These are phyloP conservation scores for Phaenicophaeus curvirostris DNA, from an alignment of 2,797 vertebrate species.

Conservation along the genomic window DNA sequence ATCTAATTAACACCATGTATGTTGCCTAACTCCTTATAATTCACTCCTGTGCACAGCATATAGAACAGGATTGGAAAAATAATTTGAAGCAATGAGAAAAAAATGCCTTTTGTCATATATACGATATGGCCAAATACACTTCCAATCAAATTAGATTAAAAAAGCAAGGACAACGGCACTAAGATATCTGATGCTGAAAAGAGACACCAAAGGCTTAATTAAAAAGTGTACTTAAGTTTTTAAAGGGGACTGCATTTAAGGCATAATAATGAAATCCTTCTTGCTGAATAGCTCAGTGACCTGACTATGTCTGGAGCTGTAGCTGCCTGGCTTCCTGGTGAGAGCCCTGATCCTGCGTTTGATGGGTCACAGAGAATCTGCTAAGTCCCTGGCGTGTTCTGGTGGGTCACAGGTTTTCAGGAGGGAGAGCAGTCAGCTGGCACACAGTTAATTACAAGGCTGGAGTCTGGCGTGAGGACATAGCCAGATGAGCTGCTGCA, in stretches of 20 bases:
- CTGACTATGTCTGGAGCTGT: neutral
- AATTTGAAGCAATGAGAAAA: constrained; percentile 66
- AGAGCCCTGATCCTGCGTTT: neutral
- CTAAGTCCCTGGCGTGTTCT: neutral
- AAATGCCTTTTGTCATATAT: constrained; percentile 38
- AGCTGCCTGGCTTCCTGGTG: neutral
- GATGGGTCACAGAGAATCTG: neutral
- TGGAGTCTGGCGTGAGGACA: neutral
- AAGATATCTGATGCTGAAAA: constrained; percentile 39
- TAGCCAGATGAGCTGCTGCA: neutral
- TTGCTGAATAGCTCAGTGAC: neutral
- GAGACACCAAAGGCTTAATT: constrained; percentile 62
- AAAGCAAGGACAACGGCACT: constrained; percentile 20
- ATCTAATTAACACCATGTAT: constrained; percentile 75
- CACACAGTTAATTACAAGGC: constrained; percentile 9
- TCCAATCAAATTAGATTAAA: constrained; percentile 45
- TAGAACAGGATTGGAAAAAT: constrained; percentile 69
- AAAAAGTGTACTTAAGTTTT: constrained; percentile 42
- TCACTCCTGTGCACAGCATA: constrained; percentile 55
- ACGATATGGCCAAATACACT: constrained; percentile 39
- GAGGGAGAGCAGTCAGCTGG: neutral
- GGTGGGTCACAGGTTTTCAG: neutral
- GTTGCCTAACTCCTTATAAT: constrained; percentile 72
- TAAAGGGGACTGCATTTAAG: neutral
- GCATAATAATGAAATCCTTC: constrained; percentile 28